A percentile compares a stretch with the other conserved stretches of the same genome.
These are phyloP conservation scores for Gymnorhina tibicen DNA, from an alignment of 2,113 vertebrate genomes.

Conservation along the genomic window DNA sequence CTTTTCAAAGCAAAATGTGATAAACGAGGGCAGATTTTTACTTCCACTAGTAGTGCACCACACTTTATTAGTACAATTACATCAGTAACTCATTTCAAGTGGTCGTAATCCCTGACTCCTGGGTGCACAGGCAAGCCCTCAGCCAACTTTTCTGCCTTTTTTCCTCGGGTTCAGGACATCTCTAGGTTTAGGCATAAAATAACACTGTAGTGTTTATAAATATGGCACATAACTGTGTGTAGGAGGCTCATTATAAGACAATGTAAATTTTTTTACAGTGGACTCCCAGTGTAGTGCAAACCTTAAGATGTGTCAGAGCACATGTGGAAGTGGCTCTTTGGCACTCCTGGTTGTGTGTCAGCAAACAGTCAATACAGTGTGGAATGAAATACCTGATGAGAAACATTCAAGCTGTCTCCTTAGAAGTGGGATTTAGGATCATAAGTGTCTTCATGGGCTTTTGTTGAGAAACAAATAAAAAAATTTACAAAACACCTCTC, in stretches of 20 bases:
- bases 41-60: neutral
- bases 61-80: neutral
- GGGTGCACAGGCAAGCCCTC: neutral
- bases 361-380: neutral
- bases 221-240: neutral
- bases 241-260: neutral
- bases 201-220: neutral
- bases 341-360: neutral
- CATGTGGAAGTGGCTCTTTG: neutral
- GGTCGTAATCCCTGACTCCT: neutral
- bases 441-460: neutral
- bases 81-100: neutral
- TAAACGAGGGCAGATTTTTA: neutral
- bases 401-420: neutral
- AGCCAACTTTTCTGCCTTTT: neutral
- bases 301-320: neutral
- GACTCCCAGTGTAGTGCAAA: neutral
- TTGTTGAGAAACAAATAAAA: slow-evolving; percentile 14
- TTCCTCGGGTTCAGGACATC: neutral
- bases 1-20: neutral
- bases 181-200: neutral
- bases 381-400: neutral
- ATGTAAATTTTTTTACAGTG: neutral
- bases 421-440: neutral
- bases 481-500: slow-evolving; percentile 5